Base-by-base conservation (phyloP, 2,888 invertebrate genomes). In the Diarsia mendica region DNA sequence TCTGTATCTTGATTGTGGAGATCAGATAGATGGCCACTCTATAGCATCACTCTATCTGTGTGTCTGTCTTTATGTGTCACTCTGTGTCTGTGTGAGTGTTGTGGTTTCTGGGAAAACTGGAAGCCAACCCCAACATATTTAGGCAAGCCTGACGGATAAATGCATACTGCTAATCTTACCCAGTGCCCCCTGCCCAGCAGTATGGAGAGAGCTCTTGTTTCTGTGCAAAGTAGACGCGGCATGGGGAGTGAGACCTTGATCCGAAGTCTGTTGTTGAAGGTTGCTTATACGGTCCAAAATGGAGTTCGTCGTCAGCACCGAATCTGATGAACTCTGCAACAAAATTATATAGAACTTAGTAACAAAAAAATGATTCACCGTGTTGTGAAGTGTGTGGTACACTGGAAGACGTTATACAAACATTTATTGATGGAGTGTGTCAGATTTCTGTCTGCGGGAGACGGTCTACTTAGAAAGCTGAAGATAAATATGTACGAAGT, bases 271-370 rank as follows among this genome's bases (percentile, higher is more conserved):
- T 67, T 92, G 92, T 79, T 94, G 94, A 44, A 93, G 97, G 97
- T 92, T 98, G 97, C 82, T 98, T 97, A 96, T 97, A 93, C 95
- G 97, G 87, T 93, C 96, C 90, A 92, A 94, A 90, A 93, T 94
- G 68, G 94, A 95, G 9, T 94, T 91, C 18, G 92, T 94, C 64
- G 96, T 96, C 81, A 97, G 95, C 75, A 97, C 95, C 1, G 97
- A 97, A 89, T 97, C 98, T 65, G 97, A 97, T 77, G 97, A 96
- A 91, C 97, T 97, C 97, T 97, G 94, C 8, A 94, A 94, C 77
- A 85, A 89, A 89, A 48, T 65, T 13, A 82, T 77, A 75, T 6
- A 49, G 51, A 76, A 70, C 53, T 77, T 33, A 75, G 44, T 58
- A 39, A 39, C 39, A 39, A 39, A 39, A 39, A 39, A 39, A 39